These are phyloP conservation scores for Phyllostomus discolor DNA, from an alignment of 2,113 vertebrate species.

Conservation along the genomic window DNA sequence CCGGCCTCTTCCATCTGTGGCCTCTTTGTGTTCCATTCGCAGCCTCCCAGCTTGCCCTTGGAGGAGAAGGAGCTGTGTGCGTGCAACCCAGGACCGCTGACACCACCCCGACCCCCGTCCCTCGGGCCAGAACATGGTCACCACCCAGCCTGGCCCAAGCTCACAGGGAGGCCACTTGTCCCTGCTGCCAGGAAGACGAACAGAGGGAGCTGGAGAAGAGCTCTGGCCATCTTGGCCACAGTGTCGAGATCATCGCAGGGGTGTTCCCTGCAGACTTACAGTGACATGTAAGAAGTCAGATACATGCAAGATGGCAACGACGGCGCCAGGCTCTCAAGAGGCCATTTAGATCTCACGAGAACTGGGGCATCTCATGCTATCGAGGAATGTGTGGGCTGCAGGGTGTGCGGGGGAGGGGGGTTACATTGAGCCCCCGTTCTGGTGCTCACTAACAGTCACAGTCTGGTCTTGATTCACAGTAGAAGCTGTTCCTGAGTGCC, in stretches of 20 bases:
- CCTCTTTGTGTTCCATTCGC: not conserved
- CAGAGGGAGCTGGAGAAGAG: not conserved
- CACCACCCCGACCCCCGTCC: too few species aligned
- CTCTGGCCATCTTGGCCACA: not conserved
- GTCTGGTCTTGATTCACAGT: not conserved
- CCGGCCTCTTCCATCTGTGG: not conserved
- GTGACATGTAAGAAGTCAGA: not conserved
- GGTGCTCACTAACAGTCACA: not conserved
- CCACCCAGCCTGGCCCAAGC: accelerated
- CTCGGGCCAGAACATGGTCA: not conserved
- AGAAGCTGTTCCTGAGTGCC: not conserved
- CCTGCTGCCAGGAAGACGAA: not conserved
- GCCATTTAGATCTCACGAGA: not conserved
- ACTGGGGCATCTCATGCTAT: not conserved
- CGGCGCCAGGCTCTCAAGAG: not conserved
- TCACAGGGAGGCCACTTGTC: not conserved
- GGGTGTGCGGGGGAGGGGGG: not conserved
- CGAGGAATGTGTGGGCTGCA: not conserved
- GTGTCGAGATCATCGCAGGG: not conserved
- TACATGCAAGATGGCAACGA: not conserved
- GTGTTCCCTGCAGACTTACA: not conserved
- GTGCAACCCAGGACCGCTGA: accelerated
- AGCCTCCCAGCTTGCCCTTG: not conserved
- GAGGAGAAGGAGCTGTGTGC: too few species aligned
- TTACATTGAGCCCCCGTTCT: not conserved